These are phyloP conservation scores for Lepus townsendii DNA, from an alignment of 2,797 vertebrate genomes.

Conservation along the genomic window DNA sequence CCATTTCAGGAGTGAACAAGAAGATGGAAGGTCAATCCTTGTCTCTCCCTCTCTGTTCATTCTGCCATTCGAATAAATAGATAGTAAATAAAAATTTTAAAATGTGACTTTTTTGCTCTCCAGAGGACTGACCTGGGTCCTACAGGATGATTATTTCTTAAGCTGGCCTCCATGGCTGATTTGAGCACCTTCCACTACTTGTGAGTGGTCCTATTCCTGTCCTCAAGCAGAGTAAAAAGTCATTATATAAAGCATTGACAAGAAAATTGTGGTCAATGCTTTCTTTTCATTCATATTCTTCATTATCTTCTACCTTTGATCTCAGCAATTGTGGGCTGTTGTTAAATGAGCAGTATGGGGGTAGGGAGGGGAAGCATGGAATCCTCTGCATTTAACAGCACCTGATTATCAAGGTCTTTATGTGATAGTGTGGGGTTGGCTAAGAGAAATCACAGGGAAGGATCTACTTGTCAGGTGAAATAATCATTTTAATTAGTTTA, in stretches of 20 bases:
- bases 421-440: neutral
- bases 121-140: neutral
- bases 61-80: neutral
- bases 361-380: neutral
- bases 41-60: too few species aligned
- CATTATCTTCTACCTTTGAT: slow-evolving; percentile 24
- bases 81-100: neutral
- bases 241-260: neutral
- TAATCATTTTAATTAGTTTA: slow-evolving; percentile 40
- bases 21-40: too few species aligned
- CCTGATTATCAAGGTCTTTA: neutral
- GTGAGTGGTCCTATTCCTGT: neutral
- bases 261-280: neutral
- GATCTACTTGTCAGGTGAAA: slow-evolving; percentile 40
- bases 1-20: too few species aligned
- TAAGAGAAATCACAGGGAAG: slow-evolving; percentile 26
- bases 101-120: neutral
- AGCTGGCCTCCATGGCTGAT: neutral
- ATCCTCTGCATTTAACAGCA: neutral
- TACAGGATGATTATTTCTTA: neutral
- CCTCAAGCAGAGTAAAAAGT: neutral
- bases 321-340: neutral
- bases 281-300: neutral
- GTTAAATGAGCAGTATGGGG: slow-evolving; percentile 16
- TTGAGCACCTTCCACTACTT: neutral